Base-by-base conservation (phyloP, 2,888 invertebrate genomes). In the Callosobruchus maculatus region DNA sequence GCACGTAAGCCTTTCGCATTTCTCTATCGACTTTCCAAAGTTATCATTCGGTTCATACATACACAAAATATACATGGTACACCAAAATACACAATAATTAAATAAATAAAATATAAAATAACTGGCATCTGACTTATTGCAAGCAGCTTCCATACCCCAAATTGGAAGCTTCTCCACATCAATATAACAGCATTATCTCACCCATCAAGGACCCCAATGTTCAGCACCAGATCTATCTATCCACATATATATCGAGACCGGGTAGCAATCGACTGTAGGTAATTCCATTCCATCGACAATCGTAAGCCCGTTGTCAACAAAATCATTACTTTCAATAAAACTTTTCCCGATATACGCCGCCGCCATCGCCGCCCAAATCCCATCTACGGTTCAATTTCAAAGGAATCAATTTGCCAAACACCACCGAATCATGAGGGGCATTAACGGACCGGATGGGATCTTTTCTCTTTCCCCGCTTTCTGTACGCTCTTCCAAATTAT, bases 261-360 rank as follows among this genome's bases (percentile, higher is more conserved):
- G 49, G 13, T 49, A 49, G 49, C 49, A 49, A 49, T 49, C 49
- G 49, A 49, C 49, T 49, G 49, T 49, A 49, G 49, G 49, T 49
- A 49, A 49, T 49, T 49, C 49, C 49, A 49, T 49, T 49, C 49
- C 49, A 49, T 49, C 49, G 49, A 49, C 49, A 49, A 49, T 49
- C 49, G 49, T 26, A 72, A 75, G 73, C 67, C 72, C 72, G 73
- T 76, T 74, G 72, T 75, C 76, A 73, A 76, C 69, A 75, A 76
- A 71, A 80, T 80, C 78, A 80, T 81, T 80, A 79, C 76, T 80
- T 74, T 78, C 79, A 80, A 78, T 80, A 79, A 77, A 78, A 79
- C 73, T 80, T 80, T 73, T 71, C 77, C 49, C 49, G 3, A 49
- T 49, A 49, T 13, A 49, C 49, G 49, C 13, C 49, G 13, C 1